phyloP scores from a whole-genome alignment of 2,113 vertebrate genomes.

The Coptodon rendalli region DNA sequence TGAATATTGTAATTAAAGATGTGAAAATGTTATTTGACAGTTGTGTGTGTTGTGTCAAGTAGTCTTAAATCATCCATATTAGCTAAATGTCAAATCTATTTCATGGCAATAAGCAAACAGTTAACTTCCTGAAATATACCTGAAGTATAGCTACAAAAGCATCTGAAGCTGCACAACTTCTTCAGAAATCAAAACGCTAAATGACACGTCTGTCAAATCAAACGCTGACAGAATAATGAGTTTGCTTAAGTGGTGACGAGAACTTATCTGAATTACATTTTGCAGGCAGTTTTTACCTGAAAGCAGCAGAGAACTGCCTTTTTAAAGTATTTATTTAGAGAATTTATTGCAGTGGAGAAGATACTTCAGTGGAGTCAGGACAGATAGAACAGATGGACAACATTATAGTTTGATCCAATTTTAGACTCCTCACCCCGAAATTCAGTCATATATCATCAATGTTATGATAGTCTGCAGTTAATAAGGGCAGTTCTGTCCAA shows the following conservation, averaged over 20 bases:
- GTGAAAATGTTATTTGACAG: not conserved
- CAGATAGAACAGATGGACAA: too few relatives aligned
- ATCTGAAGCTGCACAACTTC: not conserved
- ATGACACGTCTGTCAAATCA: not conserved
- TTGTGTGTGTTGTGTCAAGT: not conserved
- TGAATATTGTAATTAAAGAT: not conserved
- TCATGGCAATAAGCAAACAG: not conserved
- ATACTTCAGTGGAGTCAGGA: not conserved
- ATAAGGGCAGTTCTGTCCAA: not conserved
- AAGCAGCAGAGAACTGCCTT: not conserved
- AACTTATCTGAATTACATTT: not conserved
- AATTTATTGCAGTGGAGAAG: not conserved
- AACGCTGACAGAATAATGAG: not conserved
- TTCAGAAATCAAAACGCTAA: not conserved
- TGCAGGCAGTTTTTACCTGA: accelerated
- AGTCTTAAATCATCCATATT: not conserved
- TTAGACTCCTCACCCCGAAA: not conserved
- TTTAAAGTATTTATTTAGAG: not conserved
- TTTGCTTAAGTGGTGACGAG: not conserved
- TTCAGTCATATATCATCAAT: not conserved
- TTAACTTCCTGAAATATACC: not conserved
- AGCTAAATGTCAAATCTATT: not conserved
- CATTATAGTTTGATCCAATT: not conserved
- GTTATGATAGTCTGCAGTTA: not conserved
- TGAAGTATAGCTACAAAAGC: not conserved